phyloP scores from a whole-genome alignment of 2,888 invertebrate species.

The Phortica okadai region DNA sequence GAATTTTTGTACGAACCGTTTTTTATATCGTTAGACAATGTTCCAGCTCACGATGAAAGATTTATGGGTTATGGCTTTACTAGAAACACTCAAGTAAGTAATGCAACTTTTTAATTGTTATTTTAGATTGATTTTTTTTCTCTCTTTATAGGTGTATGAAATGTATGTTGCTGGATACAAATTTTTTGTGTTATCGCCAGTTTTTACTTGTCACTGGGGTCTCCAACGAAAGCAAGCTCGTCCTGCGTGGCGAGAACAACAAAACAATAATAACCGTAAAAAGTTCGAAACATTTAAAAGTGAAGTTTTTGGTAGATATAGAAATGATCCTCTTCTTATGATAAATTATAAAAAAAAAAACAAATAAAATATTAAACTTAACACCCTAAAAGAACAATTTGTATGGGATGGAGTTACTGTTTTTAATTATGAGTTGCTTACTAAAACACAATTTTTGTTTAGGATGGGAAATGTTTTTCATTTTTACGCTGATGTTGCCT shows the following conservation, averaged over 20 bases:
- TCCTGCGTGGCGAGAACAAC: constrained; percentile 91
- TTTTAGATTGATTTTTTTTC: neutral
- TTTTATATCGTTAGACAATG: constrained; percentile 89
- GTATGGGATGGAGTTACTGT: too few species aligned
- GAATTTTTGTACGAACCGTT: constrained; percentile 94
- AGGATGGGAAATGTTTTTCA: too few species aligned
- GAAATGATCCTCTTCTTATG: constrained; percentile 57
- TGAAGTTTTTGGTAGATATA: constrained; percentile 87
- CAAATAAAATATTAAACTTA: neutral
- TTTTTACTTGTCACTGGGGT: constrained; percentile 94
- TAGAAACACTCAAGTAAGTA: constrained; percentile 89
- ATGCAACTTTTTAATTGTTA: neutral
- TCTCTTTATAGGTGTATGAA: constrained; percentile 87
- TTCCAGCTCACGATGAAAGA: constrained; percentile 90
- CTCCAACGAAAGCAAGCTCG: constrained; percentile 86
- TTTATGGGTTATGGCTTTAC: constrained; percentile 95
- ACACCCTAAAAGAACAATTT: too few species aligned
- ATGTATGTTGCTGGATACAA: constrained; percentile 93
- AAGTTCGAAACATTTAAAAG: constrained; percentile 89
- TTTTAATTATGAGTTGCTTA: too few species aligned
- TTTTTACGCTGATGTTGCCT: too few species aligned
- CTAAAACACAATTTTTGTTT: too few species aligned
- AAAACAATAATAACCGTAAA: constrained; percentile 88
- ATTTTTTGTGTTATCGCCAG: constrained; percentile 90
- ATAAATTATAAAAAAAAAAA: constrained; percentile 40